Evolutionary conservation across 2,888 invertebrate genomes (phyloP), one percentile per base, ranked within the genome.

Genomic region (Strigamia crassipes): DNA sequence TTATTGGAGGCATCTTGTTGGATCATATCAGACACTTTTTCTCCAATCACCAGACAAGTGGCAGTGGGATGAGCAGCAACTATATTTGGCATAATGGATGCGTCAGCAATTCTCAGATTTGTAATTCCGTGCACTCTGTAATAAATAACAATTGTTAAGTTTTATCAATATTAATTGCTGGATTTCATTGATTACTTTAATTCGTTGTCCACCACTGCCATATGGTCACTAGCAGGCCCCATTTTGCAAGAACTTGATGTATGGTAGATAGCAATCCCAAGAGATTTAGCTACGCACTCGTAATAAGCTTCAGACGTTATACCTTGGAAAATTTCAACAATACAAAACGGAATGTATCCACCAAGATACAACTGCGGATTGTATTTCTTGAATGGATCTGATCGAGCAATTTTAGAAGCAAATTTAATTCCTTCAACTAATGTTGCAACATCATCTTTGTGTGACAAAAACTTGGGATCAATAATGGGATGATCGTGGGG

Each of bases 41-140:
- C n/a, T n/a, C n/a, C n/a, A n/a, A n/a, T n/a, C n/a, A n/a, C n/a
- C n/a, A n/a, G n/a, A n/a, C n/a, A n/a, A n/a, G n/a, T n/a, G n/a
- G n/a, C n/a, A n/a, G n/a, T n/a, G n/a, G n/a, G n/a, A n/a, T n/a
- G n/a, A n/a, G n/a, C 92, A 0, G 93, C 92, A 0, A 92, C 91
- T 73, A 94, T 92, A 86, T 91, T 91, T 0, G 94, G 94, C 91
- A 94, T 94, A 73, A 94, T 90, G 84, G 93, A 93, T 0, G 93
- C 93, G 86, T 94, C 94, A 82, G 93, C 92, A 0, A 94, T 93
- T 84, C 94, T 89, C 61, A 94, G 88, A 4, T 91, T 90, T 15
- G 90, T 88, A 13, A 94, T 89, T 6, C 94, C 94, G 93, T 92
- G 90, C 18, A 93, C 88, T 81, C 84, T 84, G 61, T 3, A 61